Percentiles rank a stretch among this genome's conserved stretches.
Evolutionary conservation across 2,113 vertebrate species (phyloP).

Genomic region (Pseudorhombus dupliciocellatus): DNA sequence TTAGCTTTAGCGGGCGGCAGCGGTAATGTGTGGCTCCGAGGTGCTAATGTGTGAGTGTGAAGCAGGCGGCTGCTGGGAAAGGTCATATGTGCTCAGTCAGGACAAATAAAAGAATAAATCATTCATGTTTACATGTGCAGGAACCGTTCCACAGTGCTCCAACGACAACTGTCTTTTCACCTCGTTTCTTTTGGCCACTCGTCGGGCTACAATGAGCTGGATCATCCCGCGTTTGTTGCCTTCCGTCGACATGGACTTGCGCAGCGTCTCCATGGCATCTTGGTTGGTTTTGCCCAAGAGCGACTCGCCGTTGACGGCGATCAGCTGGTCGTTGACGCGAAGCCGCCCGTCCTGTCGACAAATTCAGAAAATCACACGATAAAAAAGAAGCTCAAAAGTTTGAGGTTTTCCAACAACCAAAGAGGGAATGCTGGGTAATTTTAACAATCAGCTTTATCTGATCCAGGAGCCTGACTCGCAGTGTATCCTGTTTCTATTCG

Average conservation of each 20-base stretch:
- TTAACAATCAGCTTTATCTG: neutral
- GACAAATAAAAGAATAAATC: slow-evolving; percentile 3
- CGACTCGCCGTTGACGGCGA: slow-evolving; percentile 95
- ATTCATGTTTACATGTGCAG: neutral
- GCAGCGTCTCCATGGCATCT: slow-evolving; percentile 97
- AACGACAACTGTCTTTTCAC: too few species aligned
- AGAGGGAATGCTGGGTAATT: neutral
- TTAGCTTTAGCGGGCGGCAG: neutral
- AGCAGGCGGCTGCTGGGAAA: slow-evolving; percentile 2
- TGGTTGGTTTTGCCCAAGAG: slow-evolving; percentile 96
- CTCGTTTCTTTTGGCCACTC: slow-evolving; percentile 87
- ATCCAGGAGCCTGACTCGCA: slow-evolving; percentile 14
- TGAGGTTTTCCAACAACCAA: too few species aligned
- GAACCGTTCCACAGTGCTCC: too few species aligned
- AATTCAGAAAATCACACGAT: neutral
- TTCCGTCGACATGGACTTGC: slow-evolving; percentile 96
- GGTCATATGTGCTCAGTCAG: neutral
- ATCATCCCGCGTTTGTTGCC: slow-evolving; percentile 97
- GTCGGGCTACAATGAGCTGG: slow-evolving; percentile 93
- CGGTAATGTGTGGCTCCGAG: slow-evolving; percentile 17
- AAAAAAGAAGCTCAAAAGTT: neutral
- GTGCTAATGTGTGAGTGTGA: slow-evolving; percentile 27
- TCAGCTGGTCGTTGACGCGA: slow-evolving; percentile 94
- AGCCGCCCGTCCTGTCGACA: slow-evolving; percentile 90
- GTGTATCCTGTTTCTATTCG: slow-evolving; percentile 29